Evolutionary conservation across 2,797 vertebrate genomes (phyloP).

Genomic region (Sebastes umbrosus): DNA sequence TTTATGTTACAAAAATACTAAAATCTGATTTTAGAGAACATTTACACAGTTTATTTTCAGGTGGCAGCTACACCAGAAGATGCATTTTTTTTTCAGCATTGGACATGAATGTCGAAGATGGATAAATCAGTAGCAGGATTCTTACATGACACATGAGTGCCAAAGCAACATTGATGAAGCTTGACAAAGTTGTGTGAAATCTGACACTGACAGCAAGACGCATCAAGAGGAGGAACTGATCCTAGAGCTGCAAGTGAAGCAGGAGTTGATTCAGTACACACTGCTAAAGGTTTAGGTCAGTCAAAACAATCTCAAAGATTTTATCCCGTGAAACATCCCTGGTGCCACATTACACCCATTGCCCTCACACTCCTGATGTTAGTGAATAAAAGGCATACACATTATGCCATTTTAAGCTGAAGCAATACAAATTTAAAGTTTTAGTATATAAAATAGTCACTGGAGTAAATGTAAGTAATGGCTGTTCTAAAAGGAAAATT

Average conservation of each 20-base stretch:
- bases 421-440: conserved; percentile 8
- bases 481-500: background rate
- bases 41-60: conserved; percentile 68
- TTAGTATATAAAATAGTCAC: conserved; percentile 9
- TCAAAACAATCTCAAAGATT: background rate
- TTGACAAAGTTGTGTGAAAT: conserved; percentile 13
- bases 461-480: background rate
- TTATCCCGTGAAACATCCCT: background rate
- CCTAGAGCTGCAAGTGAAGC: background rate
- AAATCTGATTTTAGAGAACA: conserved; percentile 67
- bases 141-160: conserved; percentile 20
- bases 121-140: conserved; percentile 59
- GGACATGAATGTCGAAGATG: conserved; percentile 39
- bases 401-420: background rate
- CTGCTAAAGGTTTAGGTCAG: background rate
- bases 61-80: conserved; percentile 61
- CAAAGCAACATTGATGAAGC: conserved; percentile 25
- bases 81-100: conserved; percentile 58
- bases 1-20: conserved; percentile 74
- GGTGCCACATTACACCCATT: conserved; percentile 7
- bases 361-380: background rate
- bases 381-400: conserved; percentile 6
- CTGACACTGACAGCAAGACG: conserved; percentile 13
- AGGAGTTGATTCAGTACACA: conserved; percentile 3
- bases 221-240: background rate